Evolutionary conservation across 2,888 invertebrate species (phyloP).

Genomic region (Cerceris ruficornis): DNA sequence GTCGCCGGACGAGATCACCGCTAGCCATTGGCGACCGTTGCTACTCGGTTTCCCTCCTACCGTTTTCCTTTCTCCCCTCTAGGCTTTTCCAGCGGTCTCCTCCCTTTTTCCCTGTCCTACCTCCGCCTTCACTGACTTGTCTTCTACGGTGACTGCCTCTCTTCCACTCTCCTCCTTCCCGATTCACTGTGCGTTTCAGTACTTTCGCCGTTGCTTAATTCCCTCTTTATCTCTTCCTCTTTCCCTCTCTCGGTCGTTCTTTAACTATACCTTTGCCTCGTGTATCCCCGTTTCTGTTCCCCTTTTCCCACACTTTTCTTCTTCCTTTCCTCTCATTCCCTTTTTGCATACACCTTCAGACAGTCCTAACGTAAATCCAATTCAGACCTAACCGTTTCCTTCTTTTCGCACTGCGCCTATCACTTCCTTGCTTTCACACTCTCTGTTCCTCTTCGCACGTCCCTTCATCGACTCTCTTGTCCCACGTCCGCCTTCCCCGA

Average conservation of each 20-base stretch:
- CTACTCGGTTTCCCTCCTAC: not conserved
- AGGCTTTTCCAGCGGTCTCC: conserved; percentile 15
- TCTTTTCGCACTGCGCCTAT: too few relatives aligned
- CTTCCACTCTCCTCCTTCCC: not conserved
- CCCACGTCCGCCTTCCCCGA: too few relatives aligned
- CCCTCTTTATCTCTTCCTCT: not conserved
- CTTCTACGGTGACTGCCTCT: conserved; percentile 8
- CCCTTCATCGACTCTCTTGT: too few relatives aligned
- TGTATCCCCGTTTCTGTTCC: not conserved
- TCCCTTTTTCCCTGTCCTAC: conserved; percentile 4
- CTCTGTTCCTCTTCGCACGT: too few relatives aligned
- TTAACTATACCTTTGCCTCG: not conserved
- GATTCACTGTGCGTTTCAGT: too few relatives aligned
- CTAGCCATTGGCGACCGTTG: conserved; percentile 19
- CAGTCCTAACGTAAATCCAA: too few relatives aligned
- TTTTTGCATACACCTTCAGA: too few relatives aligned
- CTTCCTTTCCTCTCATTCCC: not conserved
- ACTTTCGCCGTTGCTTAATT: not conserved
- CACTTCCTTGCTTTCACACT: too few relatives aligned
- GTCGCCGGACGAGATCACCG: conserved; percentile 47
- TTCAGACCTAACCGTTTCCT: too few relatives aligned
- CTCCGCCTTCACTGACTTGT: conserved; percentile 7
- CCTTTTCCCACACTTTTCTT: not conserved
- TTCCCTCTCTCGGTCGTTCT: not conserved
- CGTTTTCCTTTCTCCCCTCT: conserved; percentile 7